phyloP scores from a whole-genome alignment of 1,140 invertebrate species.

The Lutraria rhynchaena region DNA sequence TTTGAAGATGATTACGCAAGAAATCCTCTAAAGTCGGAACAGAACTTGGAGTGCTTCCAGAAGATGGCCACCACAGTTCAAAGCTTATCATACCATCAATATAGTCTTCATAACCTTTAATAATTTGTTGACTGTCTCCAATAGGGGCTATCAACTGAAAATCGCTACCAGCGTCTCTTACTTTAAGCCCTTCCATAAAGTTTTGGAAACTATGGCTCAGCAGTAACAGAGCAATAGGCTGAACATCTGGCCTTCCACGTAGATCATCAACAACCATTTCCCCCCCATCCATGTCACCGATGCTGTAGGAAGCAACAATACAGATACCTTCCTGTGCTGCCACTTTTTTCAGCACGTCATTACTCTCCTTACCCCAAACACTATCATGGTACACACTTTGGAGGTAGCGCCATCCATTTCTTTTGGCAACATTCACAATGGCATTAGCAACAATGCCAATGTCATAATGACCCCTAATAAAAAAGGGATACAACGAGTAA shows the following conservation, averaged over 20 bases:
- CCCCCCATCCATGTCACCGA: conserved; percentile 24
- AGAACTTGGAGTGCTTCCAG: neutral
- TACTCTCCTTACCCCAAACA: conserved; percentile 59
- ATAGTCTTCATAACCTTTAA: conserved; percentile 62
- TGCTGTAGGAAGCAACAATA: conserved; percentile 68
- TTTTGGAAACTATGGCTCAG: conserved; percentile 33
- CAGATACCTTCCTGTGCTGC: conserved; percentile 78
- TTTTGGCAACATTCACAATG: conserved; percentile 82
- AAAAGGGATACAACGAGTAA: conserved; percentile 89
- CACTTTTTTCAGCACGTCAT: conserved; percentile 64
- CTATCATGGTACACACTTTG: conserved; percentile 66
- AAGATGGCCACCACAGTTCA: conserved; percentile 12
- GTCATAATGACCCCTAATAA: conserved; percentile 90
- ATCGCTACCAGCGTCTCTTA: conserved; percentile 43
- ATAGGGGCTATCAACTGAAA: conserved; percentile 62
- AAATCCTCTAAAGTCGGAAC: conserved; percentile 64
- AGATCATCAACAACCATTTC: conserved; percentile 61
- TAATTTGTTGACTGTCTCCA: conserved; percentile 53
- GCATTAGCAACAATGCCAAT: conserved; percentile 90
- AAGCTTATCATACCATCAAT: conserved; percentile 72
- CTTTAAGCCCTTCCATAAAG: conserved; percentile 65
- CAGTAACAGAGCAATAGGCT: conserved; percentile 69
- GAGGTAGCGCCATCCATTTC: conserved; percentile 71
- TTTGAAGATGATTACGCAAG: conserved; percentile 58
- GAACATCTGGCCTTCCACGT: conserved; percentile 57